Conservation (phyloP, 2,888 invertebrate species). For the Acholoe squamosa region DNA sequence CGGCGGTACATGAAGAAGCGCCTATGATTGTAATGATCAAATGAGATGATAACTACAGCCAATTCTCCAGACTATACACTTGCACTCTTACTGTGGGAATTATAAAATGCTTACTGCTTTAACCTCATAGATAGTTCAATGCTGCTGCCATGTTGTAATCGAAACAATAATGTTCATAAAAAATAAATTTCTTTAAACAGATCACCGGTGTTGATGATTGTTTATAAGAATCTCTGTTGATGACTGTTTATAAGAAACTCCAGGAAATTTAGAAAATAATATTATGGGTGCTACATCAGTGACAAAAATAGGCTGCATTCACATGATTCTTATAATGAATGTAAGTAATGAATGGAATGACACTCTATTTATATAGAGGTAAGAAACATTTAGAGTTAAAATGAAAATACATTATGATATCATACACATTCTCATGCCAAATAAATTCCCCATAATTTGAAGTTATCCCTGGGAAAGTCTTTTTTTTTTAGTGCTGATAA, state of each 20-base stretch:
- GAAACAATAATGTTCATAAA: neutral
- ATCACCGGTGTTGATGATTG: no score
- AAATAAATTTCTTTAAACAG: no score
- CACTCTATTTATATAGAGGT: neutral
- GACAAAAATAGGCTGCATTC: neutral
- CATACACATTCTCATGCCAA: neutral
- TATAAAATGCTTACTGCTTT: neutral
- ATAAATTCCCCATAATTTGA: neutral
- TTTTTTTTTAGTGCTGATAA: no score
- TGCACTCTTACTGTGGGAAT: neutral
- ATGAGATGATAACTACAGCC: neutral
- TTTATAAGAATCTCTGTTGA: no score
- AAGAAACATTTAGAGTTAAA: neutral
- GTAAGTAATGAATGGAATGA: neutral
- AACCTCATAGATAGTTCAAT: neutral
- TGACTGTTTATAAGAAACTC: no score
- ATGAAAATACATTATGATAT: no score
- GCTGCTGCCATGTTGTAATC: neutral
- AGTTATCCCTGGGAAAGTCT: neutral
- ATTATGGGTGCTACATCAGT: neutral
- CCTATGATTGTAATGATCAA: neutral
- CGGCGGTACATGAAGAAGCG: neutral
- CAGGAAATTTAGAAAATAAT: neutral
- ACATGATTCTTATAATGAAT: neutral
- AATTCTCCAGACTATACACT: neutral